Evolutionary conservation across 2,888 invertebrate genomes (phyloP).

Genomic region (Agriotes lineatus): DNA sequence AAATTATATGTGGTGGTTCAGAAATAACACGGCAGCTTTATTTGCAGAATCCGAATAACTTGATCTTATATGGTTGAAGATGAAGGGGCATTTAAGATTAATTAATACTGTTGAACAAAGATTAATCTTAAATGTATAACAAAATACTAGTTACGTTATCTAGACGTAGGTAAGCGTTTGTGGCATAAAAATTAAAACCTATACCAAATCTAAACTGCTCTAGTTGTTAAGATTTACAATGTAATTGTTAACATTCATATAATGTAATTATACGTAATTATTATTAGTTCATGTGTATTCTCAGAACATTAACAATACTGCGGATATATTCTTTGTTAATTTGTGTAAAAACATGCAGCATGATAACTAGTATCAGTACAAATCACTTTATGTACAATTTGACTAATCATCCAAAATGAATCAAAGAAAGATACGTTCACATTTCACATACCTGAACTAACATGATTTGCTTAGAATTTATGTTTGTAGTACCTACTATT

Average conservation of each 20-base stretch:
- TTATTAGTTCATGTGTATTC: conserved; percentile 22
- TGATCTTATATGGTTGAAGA: too few relatives aligned
- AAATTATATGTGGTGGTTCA: too few relatives aligned
- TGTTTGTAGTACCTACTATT: conserved; percentile 20
- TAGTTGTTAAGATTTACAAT: conserved; percentile 22
- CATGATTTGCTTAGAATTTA: neutral
- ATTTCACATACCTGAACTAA: neutral
- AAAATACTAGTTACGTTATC: neutral
- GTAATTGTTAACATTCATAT: conserved; percentile 19
- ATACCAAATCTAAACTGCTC: conserved; percentile 31
- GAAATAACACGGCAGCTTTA: too few relatives aligned
- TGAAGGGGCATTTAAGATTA: too few relatives aligned
- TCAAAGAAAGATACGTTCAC: neutral
- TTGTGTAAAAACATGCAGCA: conserved; percentile 30
- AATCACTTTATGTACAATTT: conserved; percentile 15
- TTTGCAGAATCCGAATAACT: too few relatives aligned
- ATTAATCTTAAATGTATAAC: conserved; percentile 8
- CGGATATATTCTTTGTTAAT: conserved; percentile 6
- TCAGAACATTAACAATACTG: neutral
- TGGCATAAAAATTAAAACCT: conserved; percentile 20
- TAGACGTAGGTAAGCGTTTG: neutral
- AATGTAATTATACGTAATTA: conserved; percentile 36
- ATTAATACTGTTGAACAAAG: too few relatives aligned
- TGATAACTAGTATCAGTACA: conserved; percentile 13
- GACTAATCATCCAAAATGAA: neutral